Percentiles rank a stretch among this genome's conserved stretches.
Conservation (phyloP, 1,140 invertebrate genomes). For the Pygmarrhopalites habei region DNA sequence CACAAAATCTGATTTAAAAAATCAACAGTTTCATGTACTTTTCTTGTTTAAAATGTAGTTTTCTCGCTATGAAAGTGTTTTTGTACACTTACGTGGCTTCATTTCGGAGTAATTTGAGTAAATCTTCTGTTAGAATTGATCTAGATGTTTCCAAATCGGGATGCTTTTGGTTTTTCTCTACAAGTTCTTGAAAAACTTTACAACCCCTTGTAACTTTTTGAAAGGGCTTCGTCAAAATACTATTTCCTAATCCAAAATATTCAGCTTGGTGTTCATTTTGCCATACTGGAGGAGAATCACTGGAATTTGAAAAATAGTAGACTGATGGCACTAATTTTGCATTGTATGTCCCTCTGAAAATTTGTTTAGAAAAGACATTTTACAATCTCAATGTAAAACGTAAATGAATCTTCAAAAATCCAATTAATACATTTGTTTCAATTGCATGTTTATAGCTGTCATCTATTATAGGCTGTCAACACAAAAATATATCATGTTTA, state of each 20-base stretch:
- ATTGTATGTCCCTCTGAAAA: not conserved
- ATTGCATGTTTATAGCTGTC: too few species aligned
- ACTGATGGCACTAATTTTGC: not conserved
- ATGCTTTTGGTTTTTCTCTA: constrained; percentile 27
- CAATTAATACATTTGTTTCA: too few species aligned
- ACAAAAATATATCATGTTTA: too few species aligned
- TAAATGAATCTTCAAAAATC: too few species aligned
- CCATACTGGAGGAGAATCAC: not conserved
- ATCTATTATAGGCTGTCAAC: too few species aligned
- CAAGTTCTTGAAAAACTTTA: constrained; percentile 51
- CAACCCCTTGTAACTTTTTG: constrained; percentile 60
- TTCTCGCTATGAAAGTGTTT: too few species aligned
- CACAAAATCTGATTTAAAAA: constrained; percentile 11
- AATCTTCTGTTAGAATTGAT: constrained; percentile 50
- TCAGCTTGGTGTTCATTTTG: not conserved
- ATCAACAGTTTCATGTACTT: too few species aligned
- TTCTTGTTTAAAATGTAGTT: too few species aligned
- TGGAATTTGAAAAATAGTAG: constrained; percentile 15
- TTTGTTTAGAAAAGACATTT: too few species aligned
- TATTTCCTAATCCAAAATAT: constrained; percentile 56
- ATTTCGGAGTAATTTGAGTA: constrained; percentile 56
- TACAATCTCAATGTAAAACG: too few species aligned
- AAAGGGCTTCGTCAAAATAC: constrained; percentile 52
- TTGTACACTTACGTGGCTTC: constrained; percentile 49
- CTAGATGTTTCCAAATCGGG: constrained; percentile 41